Evolutionary conservation across 2,888 invertebrate genomes (phyloP).

Genomic region (Bimastos eiseni): DNA sequence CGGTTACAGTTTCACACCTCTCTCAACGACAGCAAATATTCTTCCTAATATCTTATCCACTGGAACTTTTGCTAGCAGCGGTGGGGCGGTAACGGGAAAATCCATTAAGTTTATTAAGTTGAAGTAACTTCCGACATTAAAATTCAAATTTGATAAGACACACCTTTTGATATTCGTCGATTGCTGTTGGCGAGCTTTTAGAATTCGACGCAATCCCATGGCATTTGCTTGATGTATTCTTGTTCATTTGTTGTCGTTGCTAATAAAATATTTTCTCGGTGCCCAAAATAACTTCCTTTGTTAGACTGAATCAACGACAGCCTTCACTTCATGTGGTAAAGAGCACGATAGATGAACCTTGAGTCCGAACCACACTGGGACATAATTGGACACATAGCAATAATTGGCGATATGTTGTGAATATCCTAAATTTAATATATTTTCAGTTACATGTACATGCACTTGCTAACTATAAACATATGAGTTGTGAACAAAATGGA

Average conservation of each 20-base stretch:
- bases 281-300: neutral
- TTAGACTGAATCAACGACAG: neutral
- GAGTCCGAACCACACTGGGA: no score
- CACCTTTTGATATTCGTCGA: neutral
- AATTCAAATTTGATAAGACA: neutral
- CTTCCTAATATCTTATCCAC: no score
- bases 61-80: no score
- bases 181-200: neutral
- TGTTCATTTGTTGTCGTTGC: neutral
- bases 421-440: no score
- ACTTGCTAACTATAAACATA: no score
- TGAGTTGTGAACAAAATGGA: no score
- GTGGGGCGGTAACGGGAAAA: no score
- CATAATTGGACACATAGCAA: neutral
- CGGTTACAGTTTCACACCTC: no score
- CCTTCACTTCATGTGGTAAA: neutral
- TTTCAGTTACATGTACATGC: no score
- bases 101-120: neutral
- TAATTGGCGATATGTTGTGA: no score
- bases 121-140: neutral
- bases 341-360: neutral
- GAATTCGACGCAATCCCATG: no score
- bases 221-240: neutral
- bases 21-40: no score
- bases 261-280: neutral